Percentiles rank a stretch among this genome's conserved stretches.
These are phyloP conservation scores for Cryptosula pallasiana DNA, from an alignment of 2,888 invertebrate genomes.

Conservation along the genomic window DNA sequence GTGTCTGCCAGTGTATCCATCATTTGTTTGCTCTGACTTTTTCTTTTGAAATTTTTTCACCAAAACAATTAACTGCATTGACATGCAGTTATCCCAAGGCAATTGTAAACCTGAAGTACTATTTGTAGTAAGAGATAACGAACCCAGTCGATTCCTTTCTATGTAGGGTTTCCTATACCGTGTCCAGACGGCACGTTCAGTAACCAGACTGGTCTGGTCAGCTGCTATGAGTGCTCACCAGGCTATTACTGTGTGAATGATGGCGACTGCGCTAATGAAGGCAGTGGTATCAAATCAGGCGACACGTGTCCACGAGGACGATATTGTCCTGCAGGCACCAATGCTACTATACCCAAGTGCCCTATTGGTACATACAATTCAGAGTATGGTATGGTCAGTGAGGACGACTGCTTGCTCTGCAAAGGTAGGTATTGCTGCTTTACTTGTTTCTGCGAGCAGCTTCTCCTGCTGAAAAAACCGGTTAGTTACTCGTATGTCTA, in stretches of 20 bases:
- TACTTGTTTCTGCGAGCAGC: too few relatives aligned
- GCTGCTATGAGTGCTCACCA: conserved; percentile 41
- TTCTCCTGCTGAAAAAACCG: too few relatives aligned
- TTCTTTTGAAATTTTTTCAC: too few relatives aligned
- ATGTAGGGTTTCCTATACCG: conserved; percentile 38
- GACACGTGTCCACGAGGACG: conserved; percentile 40
- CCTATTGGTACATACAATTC: conserved; percentile 46
- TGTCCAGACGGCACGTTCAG: conserved; percentile 43
- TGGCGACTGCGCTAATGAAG: conserved; percentile 33
- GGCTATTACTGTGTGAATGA: conserved; percentile 44
- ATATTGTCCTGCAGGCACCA: conserved; percentile 49
- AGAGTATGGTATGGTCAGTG: conserved; percentile 14
- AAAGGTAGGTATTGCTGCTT: not conserved
- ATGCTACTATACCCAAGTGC: conserved; percentile 39
- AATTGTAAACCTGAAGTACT: too few relatives aligned
- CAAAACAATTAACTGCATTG: too few relatives aligned
- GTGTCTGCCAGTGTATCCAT: not conserved
- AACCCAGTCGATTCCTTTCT: too few relatives aligned
- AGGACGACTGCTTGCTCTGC: conserved; percentile 12
- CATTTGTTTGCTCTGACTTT: not conserved
- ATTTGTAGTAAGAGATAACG: too few relatives aligned
- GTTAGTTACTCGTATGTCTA: too few relatives aligned
- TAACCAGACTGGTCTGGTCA: conserved; percentile 36
- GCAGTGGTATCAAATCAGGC: not conserved
- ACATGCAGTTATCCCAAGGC: too few relatives aligned